Evolutionary conservation across 2,888 invertebrate species (phyloP).

Genomic region (Noctuana brunneofusca): DNA sequence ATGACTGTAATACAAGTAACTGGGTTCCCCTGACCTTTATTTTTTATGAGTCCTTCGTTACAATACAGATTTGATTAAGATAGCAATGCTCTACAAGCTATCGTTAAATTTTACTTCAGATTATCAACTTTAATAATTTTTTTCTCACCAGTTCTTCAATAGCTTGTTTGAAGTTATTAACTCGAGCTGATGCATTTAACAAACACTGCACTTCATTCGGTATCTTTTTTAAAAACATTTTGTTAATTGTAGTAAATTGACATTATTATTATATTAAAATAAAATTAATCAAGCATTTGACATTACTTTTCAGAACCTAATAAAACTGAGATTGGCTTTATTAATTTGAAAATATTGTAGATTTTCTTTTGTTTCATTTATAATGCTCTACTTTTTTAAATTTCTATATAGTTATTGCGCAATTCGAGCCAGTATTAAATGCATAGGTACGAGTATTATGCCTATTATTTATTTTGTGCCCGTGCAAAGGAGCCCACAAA

Average conservation of each 20-base stretch:
- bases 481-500: no score
- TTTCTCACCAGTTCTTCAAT: constrained; percentile 84
- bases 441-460: no score
- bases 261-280: background rate
- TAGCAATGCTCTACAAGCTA: no score
- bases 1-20: background rate
- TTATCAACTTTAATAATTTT: background rate
- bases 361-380: background rate
- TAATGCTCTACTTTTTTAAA: background rate
- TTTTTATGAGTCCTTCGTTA: no score
- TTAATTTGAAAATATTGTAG: background rate
- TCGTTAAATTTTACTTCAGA: no score
- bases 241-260: background rate
- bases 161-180: constrained; percentile 82
- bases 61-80: no score
- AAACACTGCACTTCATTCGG: constrained; percentile 71
- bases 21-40: background rate
- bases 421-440: no score
- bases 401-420: no score
- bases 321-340: no score
- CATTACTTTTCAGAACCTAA: background rate
- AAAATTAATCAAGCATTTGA: background rate
- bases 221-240: constrained; percentile 60
- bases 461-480: no score
- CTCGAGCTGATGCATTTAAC: constrained; percentile 81